A percentile compares a stretch with the other conserved stretches of the same genome.
These are phyloP conservation scores for Wiebesia pumilae DNA, from an alignment of 1,140 invertebrate genomes.

Conservation along the genomic window DNA sequence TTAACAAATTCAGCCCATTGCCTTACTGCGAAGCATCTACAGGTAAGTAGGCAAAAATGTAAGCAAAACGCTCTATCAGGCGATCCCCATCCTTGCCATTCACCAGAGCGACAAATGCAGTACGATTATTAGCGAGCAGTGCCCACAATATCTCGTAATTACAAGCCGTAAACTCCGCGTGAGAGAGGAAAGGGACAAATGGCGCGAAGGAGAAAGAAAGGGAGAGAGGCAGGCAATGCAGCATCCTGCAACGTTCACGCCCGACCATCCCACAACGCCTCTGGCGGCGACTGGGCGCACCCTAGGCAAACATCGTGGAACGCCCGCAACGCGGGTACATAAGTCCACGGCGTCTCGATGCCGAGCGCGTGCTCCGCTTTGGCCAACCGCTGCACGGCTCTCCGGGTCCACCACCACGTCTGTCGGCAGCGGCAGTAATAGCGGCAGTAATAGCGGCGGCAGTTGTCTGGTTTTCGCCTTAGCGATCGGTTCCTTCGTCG, in stretches of 20 bases:
- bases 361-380: neutral
- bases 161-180: too few species aligned
- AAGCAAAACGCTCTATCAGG: too few species aligned
- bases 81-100: too few species aligned
- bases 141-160: too few species aligned
- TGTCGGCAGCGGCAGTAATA: neutral
- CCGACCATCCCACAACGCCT: neutral
- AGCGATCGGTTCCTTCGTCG: neutral
- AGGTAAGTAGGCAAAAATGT: too few species aligned
- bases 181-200: neutral
- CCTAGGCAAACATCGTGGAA: too few species aligned
- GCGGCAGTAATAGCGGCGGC: neutral
- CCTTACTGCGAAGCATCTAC: too few species aligned
- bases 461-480: constrained; percentile 42
- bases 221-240: neutral
- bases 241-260: neutral
- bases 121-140: too few species aligned
- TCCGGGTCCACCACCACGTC: neutral
- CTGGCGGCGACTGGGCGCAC: neutral
- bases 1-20: too few species aligned
- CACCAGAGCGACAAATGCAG: too few species aligned
- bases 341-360: neutral
- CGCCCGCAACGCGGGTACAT: too few species aligned
- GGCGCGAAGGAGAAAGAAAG: neutral
- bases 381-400: neutral